phyloP scores from a whole-genome alignment of 2,113 vertebrate species.

The Chitala chitala region DNA sequence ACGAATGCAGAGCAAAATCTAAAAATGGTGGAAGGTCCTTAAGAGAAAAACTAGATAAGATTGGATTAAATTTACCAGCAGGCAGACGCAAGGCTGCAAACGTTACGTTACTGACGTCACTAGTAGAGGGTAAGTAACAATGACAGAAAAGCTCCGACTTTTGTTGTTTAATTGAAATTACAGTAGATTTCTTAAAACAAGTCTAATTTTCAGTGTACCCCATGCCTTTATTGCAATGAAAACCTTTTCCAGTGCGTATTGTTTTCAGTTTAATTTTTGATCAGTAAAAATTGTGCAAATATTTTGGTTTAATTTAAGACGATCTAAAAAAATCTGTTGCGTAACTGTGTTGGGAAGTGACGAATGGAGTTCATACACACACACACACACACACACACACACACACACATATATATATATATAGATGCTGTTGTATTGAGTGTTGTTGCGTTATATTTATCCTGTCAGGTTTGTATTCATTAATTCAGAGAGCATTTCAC shows the following conservation, averaged over 20 bases:
- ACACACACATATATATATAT: no score
- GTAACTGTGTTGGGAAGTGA: no score
- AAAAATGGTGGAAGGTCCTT: conserved; percentile 99
- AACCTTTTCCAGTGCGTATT: no score
- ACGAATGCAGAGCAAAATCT: conserved; percentile 83
- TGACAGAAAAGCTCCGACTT: conserved; percentile 43
- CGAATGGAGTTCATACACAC: no score
- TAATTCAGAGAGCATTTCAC: background rate
- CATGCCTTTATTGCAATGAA: no score
- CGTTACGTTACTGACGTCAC: conserved; percentile 93
- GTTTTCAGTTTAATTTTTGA: no score
- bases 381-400: no score
- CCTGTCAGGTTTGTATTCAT: background rate
- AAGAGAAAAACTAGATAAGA: conserved; percentile 99
- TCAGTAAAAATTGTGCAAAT: background rate
- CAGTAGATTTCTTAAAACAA: conserved; percentile 55
- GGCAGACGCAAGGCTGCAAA: conserved; percentile 98
- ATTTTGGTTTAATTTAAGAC: background rate
- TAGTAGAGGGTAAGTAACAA: conserved; percentile 89
- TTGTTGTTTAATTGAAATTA: conserved; percentile 41
- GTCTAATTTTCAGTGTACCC: background rate
- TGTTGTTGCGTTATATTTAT: no score
- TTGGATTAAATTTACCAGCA: conserved; percentile 97
- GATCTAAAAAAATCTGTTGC: no score
- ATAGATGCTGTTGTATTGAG: conserved; percentile 42